Evolutionary conservation across 1,140 invertebrate species (phyloP), one percentile per base, ranked within the genome.

Genomic region (Drosophila nasuta): DNA sequence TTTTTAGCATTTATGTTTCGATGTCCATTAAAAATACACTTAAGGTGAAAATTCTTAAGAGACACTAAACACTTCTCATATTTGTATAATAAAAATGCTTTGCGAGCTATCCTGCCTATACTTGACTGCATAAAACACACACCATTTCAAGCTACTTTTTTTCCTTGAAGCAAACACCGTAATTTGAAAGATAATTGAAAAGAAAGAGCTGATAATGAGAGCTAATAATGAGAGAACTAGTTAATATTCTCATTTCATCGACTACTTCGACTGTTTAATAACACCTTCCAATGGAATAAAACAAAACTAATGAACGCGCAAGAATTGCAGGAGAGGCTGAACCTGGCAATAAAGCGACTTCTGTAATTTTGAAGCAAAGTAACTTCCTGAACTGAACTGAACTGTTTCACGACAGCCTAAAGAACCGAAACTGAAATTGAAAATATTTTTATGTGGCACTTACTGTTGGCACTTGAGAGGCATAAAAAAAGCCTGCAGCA

Each of bases 371-470:
- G 17, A 10, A 1, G 7, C 33, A 46, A 25, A 62, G 25, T 25
- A n/a, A 65, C 57, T 79, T 64, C 59, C 43, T 59, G 38, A 77
- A 3, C 35, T 38, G 35, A 38, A 67, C 30, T 57, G 35, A 38
- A 67, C 30, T 57, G 30, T 38, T 75, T 57, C 41, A 38, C 15
- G 33, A 72, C 25, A 35, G 35, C 35, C 15, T 46, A 57, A 35
- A n/a, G 56, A 68, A 35, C 51, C 35, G 52, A 64, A 64, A 56
- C 73, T 60, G 46, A 78, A 75, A 75, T 78, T 75, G 72, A 75
- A 78, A 78, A 78, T 78, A 78, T 78, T 78, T 78, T 78, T 75
- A 78, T 78, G 76, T 65, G 65, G 38, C 71, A 77, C 62, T 75
- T 70, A 54, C 63, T 46, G 62, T 63, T 64, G 46, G 33, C 46